A percentile compares a stretch with the other conserved stretches of the same genome.
Evolutionary conservation across 2,113 vertebrate species (phyloP).

Genomic region (Lepus americanus): DNA sequence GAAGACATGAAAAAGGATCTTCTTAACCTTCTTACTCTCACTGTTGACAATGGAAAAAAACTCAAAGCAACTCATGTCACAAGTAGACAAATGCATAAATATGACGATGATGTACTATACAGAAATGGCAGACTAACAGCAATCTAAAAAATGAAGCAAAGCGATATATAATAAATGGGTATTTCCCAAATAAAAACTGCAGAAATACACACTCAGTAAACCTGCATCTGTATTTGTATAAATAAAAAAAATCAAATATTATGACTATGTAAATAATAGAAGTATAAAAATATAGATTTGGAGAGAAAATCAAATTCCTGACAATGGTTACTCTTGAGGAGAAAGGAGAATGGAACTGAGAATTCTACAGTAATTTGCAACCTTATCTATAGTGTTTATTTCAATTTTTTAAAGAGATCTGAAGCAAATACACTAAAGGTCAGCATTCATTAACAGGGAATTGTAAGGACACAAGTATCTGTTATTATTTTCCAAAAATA

Average conservation of each 20-base stretch:
- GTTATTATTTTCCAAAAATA: conserved; percentile 66
- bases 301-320: conserved; percentile 49
- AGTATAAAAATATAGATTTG: conserved; percentile 30
- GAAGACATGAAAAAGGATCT: not conserved
- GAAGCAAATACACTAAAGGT: conserved; percentile 58
- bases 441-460: conserved; percentile 20
- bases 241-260: conserved; percentile 24
- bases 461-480: not conserved
- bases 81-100: conserved; percentile 39
- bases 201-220: not conserved
- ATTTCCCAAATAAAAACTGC: conserved; percentile 44
- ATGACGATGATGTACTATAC: not conserved
- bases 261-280: conserved; percentile 17
- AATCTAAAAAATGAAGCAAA: conserved; percentile 34
- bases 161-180: not conserved
- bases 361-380: conserved; percentile 4
- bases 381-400: conserved; percentile 46
- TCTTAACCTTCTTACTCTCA: conserved; percentile 38
- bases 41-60: conserved; percentile 2
- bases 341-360: conserved; percentile 4
- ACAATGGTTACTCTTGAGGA: conserved; percentile 13
- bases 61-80: conserved; percentile 22
- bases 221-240: conserved; percentile 30
- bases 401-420: conserved; percentile 26
- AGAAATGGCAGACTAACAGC: conserved; percentile 16